Conservation (phyloP, 2,113 vertebrate species). For the Sceloporus undulatus region DNA sequence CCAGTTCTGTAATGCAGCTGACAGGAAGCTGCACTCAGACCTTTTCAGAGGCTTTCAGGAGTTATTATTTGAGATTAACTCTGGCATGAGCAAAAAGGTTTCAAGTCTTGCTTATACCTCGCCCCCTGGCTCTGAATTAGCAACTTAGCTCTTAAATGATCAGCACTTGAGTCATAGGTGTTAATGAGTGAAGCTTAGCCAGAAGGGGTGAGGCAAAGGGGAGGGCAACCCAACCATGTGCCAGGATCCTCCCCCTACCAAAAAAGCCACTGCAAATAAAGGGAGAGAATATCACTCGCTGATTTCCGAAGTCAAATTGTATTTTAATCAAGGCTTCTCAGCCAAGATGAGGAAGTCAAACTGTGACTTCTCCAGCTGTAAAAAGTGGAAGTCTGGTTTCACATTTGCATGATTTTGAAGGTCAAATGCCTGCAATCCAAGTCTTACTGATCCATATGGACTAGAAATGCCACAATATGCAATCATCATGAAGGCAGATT, state of each 20-base stretch:
- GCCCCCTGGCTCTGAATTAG: slow-evolving; percentile 79
- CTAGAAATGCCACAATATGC: slow-evolving; percentile 90
- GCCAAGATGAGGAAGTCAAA: slow-evolving; percentile 74
- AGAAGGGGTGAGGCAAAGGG: slow-evolving; percentile 68
- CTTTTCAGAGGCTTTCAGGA: slow-evolving; percentile 82
- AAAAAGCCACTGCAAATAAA: slow-evolving; percentile 12
- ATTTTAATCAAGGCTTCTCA: slow-evolving; percentile 81
- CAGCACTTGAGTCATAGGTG: slow-evolving; percentile 75
- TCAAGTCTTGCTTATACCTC: slow-evolving; percentile 73
- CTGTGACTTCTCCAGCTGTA: slow-evolving; percentile 80
- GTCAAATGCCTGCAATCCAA: slow-evolving; percentile 87
- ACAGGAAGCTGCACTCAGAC: slow-evolving; percentile 78
- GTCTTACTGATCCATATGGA: slow-evolving; percentile 88
- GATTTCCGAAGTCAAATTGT: slow-evolving; percentile 74
- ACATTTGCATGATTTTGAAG: slow-evolving; percentile 87
- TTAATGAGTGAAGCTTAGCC: slow-evolving; percentile 80
- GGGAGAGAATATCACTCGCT: slow-evolving; percentile 58
- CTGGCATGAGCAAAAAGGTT: slow-evolving; percentile 80
- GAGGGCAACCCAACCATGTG: slow-evolving; percentile 45
- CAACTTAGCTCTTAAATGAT: slow-evolving; percentile 80
- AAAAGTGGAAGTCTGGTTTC: slow-evolving; percentile 81
- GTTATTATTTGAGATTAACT: slow-evolving; percentile 77
- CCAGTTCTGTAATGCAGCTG: slow-evolving; percentile 74
- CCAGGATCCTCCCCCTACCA: slow-evolving; percentile 7
- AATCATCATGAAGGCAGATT: slow-evolving; percentile 87